Evolutionary conservation across 2,797 vertebrate species (phyloP), one percentile per base, ranked within the genome.

Genomic region (Sebastes steindachneri): DNA sequence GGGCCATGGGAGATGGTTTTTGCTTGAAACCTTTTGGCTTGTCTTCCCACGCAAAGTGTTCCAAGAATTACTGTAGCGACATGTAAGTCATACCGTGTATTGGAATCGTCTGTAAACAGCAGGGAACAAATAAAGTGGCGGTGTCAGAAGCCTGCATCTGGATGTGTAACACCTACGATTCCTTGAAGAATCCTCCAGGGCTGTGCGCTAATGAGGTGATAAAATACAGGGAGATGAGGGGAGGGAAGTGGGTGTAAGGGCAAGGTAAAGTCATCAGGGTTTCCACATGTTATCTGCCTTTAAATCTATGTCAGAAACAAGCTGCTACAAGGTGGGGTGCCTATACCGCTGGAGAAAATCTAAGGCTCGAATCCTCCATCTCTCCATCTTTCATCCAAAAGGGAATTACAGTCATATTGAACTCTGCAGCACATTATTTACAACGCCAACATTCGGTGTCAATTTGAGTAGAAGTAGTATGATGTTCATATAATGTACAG

Each of bases 161-260:
- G 79, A 84, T 78, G 62, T 62, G 73, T 84, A 77, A 83, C 68
- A 85, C 77, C 74, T 62, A 71, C 17, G 4, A 73, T 68, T 88
- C 87, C 69, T 86, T 88, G 77, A 89, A 90, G 79, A 90, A 86
- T 82, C 66, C 84, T 82, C 83, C 59, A 26, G 76, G 80, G 80
- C 72, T 75, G 70, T 51, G 17, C 33, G 19, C 77, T 94, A 95
- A 95, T 91, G 90, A 94, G 87, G 86, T 84, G 80, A 86, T 81
- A 82, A 90, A 81, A 68, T 67, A 79, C 11, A 85, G 12, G 68
- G 68, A 83, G 75, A 80, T 75, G 76, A 71, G 37, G 58, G 80
- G 28, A 77, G 48, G 70, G 21, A 85, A 63, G 77, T 68, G 68
- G 77, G 60, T 79, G 74, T 58, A 72, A 83, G 68, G 65, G 70